These are phyloP conservation scores for Pseudopleuronectes americanus DNA, from an alignment of 2,797 vertebrate species.

Conservation along the genomic window DNA sequence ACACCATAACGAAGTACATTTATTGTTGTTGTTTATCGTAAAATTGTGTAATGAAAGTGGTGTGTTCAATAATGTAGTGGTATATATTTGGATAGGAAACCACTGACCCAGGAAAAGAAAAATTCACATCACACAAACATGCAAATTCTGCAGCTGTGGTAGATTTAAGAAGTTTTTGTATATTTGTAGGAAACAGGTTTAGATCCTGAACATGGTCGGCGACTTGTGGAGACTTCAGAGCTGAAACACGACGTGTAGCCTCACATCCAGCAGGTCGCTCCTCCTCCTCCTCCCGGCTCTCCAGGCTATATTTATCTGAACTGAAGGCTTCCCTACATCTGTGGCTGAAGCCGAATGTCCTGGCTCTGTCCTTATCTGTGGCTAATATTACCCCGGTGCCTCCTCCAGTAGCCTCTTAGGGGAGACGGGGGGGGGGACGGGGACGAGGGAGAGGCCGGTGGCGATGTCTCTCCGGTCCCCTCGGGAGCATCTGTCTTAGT, in stretches of 20 bases:
- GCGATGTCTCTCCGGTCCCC: slow-evolving; percentile 24
- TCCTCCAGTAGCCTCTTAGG: slow-evolving; percentile 38
- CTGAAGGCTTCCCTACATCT: slow-evolving; percentile 43
- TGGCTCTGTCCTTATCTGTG: slow-evolving; percentile 58
- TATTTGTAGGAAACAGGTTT: too few species aligned
- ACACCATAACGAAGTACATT: not conserved
- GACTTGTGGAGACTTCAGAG: slow-evolving; percentile 10
- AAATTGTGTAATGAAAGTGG: too few species aligned
- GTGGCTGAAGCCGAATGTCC: slow-evolving; percentile 54
- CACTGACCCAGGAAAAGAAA: too few species aligned
- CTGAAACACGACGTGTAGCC: slow-evolving; percentile 30
- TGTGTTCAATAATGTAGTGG: too few species aligned
- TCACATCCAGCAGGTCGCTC: slow-evolving; percentile 40
- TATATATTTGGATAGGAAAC: too few species aligned
- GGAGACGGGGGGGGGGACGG: slow-evolving; percentile 3
- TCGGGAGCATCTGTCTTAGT: slow-evolving; percentile 62
- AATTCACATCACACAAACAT: too few species aligned
- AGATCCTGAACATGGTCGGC: too few species aligned
- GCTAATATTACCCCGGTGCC: slow-evolving; percentile 64
- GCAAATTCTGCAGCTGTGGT: not conserved
- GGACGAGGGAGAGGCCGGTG: not conserved
- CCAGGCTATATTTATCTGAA: slow-evolving; percentile 30
- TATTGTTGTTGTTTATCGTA: not conserved
- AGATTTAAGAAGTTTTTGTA: not conserved
- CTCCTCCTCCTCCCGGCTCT: slow-evolving; percentile 20